phyloP scores from a whole-genome alignment of 2,888 invertebrate species.

The Pinctada fucata region DNA sequence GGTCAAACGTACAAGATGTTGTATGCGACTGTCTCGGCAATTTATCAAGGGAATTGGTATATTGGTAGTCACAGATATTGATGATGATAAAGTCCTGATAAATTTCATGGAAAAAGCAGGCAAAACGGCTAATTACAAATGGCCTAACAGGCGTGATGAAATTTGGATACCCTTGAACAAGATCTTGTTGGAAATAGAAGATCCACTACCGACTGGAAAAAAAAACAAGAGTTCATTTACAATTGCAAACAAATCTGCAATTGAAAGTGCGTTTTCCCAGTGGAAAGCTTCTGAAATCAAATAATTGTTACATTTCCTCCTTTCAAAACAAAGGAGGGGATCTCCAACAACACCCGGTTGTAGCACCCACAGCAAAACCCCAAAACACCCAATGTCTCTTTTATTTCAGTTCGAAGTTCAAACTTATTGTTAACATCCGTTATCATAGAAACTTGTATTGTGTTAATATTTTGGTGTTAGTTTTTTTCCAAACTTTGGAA shows the following conservation, averaged over 20 bases:
- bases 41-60: conserved; percentile 4
- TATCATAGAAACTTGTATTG: neutral
- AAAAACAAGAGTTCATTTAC: neutral
- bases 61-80: neutral
- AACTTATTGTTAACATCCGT: neutral
- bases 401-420: neutral
- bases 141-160: conserved; percentile 3
- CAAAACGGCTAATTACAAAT: neutral
- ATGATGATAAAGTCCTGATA: conserved; percentile 1
- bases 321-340: no score
- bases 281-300: neutral
- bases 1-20: neutral
- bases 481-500: neutral
- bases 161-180: neutral
- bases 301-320: neutral
- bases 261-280: neutral
- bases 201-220: neutral
- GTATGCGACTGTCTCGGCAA: neutral
- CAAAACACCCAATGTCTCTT: no score
- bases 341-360: no score
- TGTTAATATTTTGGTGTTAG: neutral
- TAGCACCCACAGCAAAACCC: no score
- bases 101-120: conserved; percentile 1
- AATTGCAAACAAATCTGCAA: neutral
- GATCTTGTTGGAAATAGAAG: neutral